These are phyloP conservation scores for Talpa occidentalis DNA, from an alignment of 2,113 vertebrate species.

Conservation along the genomic window DNA sequence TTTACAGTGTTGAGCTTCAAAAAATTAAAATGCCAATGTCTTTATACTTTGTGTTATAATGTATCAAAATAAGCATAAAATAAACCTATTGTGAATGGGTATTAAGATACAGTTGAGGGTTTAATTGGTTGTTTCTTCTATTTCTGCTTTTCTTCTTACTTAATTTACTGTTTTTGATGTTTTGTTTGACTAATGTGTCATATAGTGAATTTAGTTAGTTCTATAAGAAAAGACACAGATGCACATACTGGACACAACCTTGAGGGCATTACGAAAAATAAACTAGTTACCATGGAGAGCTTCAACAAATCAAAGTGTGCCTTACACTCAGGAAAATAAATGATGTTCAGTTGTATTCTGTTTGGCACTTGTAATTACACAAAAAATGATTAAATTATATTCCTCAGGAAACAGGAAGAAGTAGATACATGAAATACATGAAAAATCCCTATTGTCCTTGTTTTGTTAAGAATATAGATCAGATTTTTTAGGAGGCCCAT, in stretches of 20 bases:
- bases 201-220: background rate
- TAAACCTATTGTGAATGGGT: background rate
- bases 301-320: slow-evolving; percentile 35
- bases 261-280: slow-evolving; percentile 40
- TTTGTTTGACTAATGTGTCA: slow-evolving; percentile 35
- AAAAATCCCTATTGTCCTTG: background rate
- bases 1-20: background rate
- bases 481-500: background rate
- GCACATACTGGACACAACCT: background rate
- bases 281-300: background rate
- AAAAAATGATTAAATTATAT: slow-evolving; percentile 69
- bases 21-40: background rate
- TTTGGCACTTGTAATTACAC: slow-evolving; percentile 57
- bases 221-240: slow-evolving; percentile 34
- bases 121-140: slow-evolving; percentile 6
- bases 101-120: background rate
- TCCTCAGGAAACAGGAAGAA: slow-evolving; percentile 64
- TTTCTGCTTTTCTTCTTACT: slow-evolving; percentile 5
- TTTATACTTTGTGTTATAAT: background rate
- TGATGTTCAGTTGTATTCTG: slow-evolving; percentile 41
- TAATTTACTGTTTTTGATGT: slow-evolving; percentile 11
- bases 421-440: background rate
- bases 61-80: slow-evolving; percentile 48
- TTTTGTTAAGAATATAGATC: background rate
- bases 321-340: slow-evolving; percentile 56